phyloP scores from a whole-genome alignment of 2,888 invertebrate genomes.

The Invenusta paracnida region DNA sequence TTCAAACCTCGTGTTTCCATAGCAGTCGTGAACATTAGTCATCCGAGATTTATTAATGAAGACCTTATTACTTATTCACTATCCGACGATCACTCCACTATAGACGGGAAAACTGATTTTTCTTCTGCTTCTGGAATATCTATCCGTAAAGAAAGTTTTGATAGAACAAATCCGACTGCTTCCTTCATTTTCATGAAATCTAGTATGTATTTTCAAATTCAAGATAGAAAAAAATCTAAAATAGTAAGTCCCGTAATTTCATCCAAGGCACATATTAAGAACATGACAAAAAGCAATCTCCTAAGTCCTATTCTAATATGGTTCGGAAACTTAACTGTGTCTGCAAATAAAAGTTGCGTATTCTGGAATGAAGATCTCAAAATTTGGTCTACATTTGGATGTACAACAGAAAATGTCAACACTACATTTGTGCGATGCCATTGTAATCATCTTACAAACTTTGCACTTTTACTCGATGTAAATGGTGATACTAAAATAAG shows the following conservation, averaged over 20 bases:
- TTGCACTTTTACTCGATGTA: not conserved
- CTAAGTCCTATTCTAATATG: not conserved
- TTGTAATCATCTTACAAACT: constrained; percentile 24
- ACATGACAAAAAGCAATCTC: not conserved
- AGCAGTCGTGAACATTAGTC: not conserved
- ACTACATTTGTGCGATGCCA: not conserved
- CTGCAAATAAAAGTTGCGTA: not conserved
- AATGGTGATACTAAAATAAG: not conserved
- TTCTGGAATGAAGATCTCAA: constrained; percentile 10
- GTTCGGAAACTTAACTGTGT: not conserved
- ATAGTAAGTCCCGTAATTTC: not conserved
- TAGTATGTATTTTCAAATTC: not conserved
- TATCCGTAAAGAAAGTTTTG: not conserved
- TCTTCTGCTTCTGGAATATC: not conserved
- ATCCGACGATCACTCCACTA: too few relatives aligned
- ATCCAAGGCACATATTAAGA: not conserved
- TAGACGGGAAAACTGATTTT: not conserved
- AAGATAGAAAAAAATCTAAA: not conserved
- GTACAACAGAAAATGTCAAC: not conserved
- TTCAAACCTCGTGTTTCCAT: not conserved
- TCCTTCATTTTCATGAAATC: not conserved
- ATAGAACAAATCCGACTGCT: not conserved
- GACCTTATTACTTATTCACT: not conserved
- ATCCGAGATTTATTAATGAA: not conserved
- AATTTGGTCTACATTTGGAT: not conserved